phyloP scores from a whole-genome alignment of 2,888 invertebrate genomes.

The Leucophora obtusa region DNA sequence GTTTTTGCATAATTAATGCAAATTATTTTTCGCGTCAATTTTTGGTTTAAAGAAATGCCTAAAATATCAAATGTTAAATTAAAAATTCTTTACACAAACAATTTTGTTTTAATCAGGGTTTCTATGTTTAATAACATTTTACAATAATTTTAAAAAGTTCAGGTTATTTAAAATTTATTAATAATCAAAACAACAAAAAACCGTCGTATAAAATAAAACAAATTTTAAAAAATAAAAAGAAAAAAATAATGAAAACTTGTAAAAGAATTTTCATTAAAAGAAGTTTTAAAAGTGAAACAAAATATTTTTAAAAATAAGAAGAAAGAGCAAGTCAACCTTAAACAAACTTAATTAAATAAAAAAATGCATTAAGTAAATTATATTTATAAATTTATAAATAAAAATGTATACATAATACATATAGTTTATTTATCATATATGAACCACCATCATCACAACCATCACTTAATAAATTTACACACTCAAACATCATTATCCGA shows the following conservation, averaged over 20 bases:
- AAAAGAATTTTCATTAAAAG: slow-evolving; percentile 9
- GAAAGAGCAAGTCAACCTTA: slow-evolving; percentile 12
- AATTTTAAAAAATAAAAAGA: not conserved
- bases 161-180: not conserved
- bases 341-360: slow-evolving; percentile 12
- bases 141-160: not conserved
- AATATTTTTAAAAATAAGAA: not conserved
- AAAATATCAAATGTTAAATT: no score
- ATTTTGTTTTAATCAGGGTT: not conserved
- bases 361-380: slow-evolving; percentile 57
- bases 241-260: slow-evolving; percentile 5
- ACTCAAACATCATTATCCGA: not conserved
- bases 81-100: not conserved
- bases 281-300: not conserved
- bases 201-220: not conserved
- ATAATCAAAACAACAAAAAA: not conserved
- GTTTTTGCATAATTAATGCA: no score
- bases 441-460: slow-evolving; percentile 11
- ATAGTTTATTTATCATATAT: slow-evolving; percentile 33
- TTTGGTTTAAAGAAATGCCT: no score
- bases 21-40: no score
- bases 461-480: slow-evolving; percentile 6
- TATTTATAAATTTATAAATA: slow-evolving; percentile 51
- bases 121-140: not conserved
- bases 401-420: slow-evolving; percentile 37